Evolutionary conservation across 2,113 vertebrate species (phyloP).

Genomic region (Melanostigma gelatinosum): DNA sequence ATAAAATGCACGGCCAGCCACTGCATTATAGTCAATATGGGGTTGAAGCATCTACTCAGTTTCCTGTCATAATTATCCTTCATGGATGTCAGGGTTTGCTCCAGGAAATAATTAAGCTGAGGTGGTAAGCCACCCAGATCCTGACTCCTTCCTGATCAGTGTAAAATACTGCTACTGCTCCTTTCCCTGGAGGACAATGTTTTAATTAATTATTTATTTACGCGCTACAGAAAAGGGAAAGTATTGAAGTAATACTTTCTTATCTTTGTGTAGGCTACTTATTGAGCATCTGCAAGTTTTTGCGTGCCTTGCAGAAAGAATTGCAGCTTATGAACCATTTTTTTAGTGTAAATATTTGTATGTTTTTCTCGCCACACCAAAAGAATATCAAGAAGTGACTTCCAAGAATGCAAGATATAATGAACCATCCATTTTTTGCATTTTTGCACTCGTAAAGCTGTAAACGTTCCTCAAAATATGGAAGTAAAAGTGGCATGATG

Average conservation of each 20-base stretch:
- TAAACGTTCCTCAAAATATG: neutral
- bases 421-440: neutral
- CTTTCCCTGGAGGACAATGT: no score
- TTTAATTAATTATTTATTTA: no score
- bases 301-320: neutral
- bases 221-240: neutral
- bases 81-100: no score
- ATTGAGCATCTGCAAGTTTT: neutral
- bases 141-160: no score
- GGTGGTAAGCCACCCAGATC: no score
- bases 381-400: neutral
- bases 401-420: neutral
- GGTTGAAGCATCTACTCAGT: no score
- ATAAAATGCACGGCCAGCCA: no score
- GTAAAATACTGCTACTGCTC: no score
- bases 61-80: no score
- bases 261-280: neutral
- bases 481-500: neutral
- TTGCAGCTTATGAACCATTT: neutral
- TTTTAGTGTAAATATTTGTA: neutral
- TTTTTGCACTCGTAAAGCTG: neutral
- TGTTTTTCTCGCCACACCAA: neutral
- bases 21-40: no score
- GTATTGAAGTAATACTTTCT: neutral
- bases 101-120: no score